A percentile compares a stretch with the other conserved stretches of the same genome.
Evolutionary conservation across 2,113 vertebrate genomes (phyloP).

Genomic region (Ursus arctos): DNA sequence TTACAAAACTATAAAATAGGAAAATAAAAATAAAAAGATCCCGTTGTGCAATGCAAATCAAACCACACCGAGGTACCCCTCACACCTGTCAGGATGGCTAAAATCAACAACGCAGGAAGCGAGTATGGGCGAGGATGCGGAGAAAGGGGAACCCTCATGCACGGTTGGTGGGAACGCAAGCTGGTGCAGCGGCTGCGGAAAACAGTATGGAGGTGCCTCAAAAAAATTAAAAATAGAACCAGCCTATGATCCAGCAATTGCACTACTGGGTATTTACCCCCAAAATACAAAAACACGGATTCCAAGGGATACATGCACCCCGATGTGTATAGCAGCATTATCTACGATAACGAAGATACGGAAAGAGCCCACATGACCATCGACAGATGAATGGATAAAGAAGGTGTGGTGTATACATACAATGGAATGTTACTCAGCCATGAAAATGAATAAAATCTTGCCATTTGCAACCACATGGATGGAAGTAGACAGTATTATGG

Average conservation of each 20-base stretch:
- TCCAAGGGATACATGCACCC: neutral
- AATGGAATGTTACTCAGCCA: neutral
- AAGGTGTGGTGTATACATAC: neutral
- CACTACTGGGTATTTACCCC: neutral
- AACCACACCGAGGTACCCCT: neutral
- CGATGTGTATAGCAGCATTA: neutral
- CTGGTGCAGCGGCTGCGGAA: neutral
- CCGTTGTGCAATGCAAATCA: neutral
- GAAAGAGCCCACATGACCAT: neutral
- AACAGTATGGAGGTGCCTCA: neutral
- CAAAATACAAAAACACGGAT: neutral
- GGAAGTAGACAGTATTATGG: neutral
- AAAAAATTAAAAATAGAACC: neutral
- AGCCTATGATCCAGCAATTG: fast-evolving
- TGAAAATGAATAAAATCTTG: neutral
- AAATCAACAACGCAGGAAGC: neutral
- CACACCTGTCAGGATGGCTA: neutral
- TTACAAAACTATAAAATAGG: neutral
- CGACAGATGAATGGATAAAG: neutral
- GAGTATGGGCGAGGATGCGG: fast-evolving
- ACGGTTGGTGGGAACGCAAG: neutral
- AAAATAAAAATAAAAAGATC: neutral
- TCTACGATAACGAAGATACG: neutral
- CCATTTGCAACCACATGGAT: neutral
- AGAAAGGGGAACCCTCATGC: neutral